Evolutionary conservation across 2,797 vertebrate genomes (phyloP).

Genomic region (Macrochelys suwanniensis): DNA sequence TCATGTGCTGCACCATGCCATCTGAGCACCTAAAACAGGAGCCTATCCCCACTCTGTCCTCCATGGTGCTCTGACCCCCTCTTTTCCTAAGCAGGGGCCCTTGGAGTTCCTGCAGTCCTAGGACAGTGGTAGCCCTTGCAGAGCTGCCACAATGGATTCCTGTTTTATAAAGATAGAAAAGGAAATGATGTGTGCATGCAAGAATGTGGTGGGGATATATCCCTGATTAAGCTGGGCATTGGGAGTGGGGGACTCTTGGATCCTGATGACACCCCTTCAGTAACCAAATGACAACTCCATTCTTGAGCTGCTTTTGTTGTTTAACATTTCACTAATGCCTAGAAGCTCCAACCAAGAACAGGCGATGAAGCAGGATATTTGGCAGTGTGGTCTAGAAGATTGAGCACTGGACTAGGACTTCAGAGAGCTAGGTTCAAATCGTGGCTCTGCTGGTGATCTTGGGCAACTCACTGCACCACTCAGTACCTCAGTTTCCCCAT

Average conservation of each 20-base stretch:
- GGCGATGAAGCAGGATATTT: not conserved
- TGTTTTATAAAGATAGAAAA: not conserved
- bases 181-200: not conserved
- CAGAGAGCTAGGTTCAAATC: not conserved
- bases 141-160: not conserved
- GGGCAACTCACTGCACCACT: not conserved
- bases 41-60: not conserved
- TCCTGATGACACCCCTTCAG: not conserved
- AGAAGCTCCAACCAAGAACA: not conserved
- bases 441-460: not conserved
- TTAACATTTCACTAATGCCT: not conserved
- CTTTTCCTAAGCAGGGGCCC: not conserved
- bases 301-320: not conserved
- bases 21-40: not conserved
- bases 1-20: not conserved
- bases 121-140: not conserved
- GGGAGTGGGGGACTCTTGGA: not conserved
- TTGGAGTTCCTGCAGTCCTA: not conserved
- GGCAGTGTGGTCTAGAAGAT: not conserved
- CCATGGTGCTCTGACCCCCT: not conserved
- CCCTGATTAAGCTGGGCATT: not conserved
- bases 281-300: not conserved
- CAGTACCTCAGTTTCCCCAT: not conserved
- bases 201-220: not conserved
- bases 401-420: not conserved